Percentiles rank a stretch among this genome's conserved stretches.
These are phyloP conservation scores for Cotesia glomerata DNA, from an alignment of 1,140 invertebrate species.

Conservation along the genomic window DNA sequence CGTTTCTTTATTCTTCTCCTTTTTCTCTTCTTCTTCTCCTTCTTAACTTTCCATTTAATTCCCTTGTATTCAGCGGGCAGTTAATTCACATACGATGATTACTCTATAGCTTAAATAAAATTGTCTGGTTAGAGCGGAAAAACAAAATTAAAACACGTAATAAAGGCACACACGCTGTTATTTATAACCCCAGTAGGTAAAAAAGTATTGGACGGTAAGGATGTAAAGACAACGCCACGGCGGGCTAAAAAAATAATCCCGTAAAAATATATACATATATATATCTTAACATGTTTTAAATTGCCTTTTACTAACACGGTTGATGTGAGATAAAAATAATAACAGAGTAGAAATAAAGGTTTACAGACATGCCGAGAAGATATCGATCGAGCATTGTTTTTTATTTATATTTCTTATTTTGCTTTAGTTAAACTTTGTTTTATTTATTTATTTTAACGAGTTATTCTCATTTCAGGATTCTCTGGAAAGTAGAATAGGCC, in stretches of 20 bases:
- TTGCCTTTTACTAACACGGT: conserved; percentile 24
- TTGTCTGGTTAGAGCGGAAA: background rate
- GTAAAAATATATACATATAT: background rate
- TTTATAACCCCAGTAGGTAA: no score
- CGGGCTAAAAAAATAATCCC: background rate
- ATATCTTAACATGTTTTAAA: conserved; percentile 29
- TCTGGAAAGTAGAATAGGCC: conserved; percentile 21
- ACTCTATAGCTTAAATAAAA: conserved; percentile 12
- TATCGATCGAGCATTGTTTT: conserved; percentile 15
- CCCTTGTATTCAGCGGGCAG: background rate
- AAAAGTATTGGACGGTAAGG: no score
- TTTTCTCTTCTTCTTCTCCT: background rate
- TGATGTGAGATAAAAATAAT: conserved; percentile 26
- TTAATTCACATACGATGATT: background rate
- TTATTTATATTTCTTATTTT: background rate
- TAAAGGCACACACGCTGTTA: no score
- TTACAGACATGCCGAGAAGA: conserved; percentile 13
- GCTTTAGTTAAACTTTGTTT: background rate
- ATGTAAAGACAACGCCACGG: background rate
- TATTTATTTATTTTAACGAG: background rate
- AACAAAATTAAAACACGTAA: no score
- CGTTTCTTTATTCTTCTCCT: conserved; percentile 13
- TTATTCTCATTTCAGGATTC: background rate
- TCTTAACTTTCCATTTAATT: background rate
- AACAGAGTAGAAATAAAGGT: conserved; percentile 28